These are phyloP conservation scores for Prunella himalayana DNA, from an alignment of 2,113 vertebrate genomes.

Conservation along the genomic window DNA sequence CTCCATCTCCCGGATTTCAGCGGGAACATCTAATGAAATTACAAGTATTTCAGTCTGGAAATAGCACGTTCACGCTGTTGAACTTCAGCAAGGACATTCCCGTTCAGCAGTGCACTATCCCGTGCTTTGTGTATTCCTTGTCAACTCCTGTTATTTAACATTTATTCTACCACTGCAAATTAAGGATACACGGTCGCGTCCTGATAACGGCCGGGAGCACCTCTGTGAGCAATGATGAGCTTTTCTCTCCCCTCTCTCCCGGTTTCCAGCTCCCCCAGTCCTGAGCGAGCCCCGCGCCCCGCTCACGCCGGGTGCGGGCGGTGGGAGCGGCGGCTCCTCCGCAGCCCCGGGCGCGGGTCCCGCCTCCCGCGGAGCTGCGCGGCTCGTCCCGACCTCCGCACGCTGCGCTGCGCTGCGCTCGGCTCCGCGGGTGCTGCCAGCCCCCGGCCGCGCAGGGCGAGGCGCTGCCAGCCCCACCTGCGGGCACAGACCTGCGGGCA, in stretches of 20 bases:
- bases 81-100: not conserved
- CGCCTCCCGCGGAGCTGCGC: not conserved
- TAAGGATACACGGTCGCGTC: not conserved
- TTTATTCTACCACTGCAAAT: not conserved
- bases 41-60: conserved; percentile 32
- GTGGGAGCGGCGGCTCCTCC: not conserved
- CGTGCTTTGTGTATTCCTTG: not conserved
- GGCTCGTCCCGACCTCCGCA: not conserved
- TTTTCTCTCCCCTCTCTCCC: not conserved
- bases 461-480: not conserved
- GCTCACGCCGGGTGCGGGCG: not conserved
- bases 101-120: not conserved
- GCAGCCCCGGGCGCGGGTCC: not conserved
- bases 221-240: not conserved
- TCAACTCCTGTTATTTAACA: not conserved
- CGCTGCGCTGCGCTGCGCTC: not conserved
- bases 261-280: not conserved
- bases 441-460: not conserved
- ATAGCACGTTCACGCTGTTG: not conserved
- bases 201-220: not conserved
- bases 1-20: not conserved
- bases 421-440: not conserved
- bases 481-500: not conserved
- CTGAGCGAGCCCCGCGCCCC: not conserved
- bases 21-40: conserved; percentile 43